phyloP scores from a whole-genome alignment of 2,797 vertebrate genomes.

The Amniataba percoides region DNA sequence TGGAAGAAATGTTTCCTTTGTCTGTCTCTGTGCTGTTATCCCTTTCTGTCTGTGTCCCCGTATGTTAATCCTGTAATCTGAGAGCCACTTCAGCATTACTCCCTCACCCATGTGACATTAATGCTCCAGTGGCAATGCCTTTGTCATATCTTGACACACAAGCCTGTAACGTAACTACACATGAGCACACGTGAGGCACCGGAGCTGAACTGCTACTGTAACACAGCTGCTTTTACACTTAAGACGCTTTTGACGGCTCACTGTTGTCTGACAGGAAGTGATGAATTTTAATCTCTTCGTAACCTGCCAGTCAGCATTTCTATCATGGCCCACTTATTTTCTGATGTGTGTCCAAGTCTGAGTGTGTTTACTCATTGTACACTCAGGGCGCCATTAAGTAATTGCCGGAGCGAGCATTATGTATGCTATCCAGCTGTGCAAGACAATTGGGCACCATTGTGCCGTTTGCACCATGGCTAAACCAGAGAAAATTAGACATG shows the following conservation, averaged over 20 bases:
- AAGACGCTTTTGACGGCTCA: conserved; percentile 29
- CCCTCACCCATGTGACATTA: conserved; percentile 70
- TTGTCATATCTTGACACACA: conserved; percentile 55
- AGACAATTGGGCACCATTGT: conserved; percentile 24
- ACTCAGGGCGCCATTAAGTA: conserved; percentile 42
- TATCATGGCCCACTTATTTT: conserved; percentile 54
- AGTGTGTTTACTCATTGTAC: conserved; percentile 46
- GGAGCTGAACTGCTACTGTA: conserved; percentile 33
- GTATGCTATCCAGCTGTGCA: conserved; percentile 48
- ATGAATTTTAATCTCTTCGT: conserved; percentile 71
- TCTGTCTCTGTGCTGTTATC: conserved; percentile 40
- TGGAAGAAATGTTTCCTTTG: conserved; percentile 60
- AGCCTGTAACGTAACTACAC: conserved; percentile 48
- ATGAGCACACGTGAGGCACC: conserved; percentile 8
- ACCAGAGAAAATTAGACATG: conserved; percentile 2
- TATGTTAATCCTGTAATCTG: conserved; percentile 79
- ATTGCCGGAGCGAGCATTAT: conserved; percentile 39
- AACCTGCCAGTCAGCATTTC: conserved; percentile 68
- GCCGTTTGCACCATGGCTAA: conserved; percentile 29
- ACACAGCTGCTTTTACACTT: neutral
- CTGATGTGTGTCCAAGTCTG: conserved; percentile 60
- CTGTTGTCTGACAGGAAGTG: conserved; percentile 17
- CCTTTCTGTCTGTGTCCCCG: conserved; percentile 42
- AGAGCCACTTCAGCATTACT: conserved; percentile 64
- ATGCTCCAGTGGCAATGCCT: conserved; percentile 53